A percentile compares a stretch with the other conserved stretches of the same genome.
Evolutionary conservation across 30 jellyfish, hydroid and myxozoan species (phyloP).

Genomic region (Aurelia sp.): DNA sequence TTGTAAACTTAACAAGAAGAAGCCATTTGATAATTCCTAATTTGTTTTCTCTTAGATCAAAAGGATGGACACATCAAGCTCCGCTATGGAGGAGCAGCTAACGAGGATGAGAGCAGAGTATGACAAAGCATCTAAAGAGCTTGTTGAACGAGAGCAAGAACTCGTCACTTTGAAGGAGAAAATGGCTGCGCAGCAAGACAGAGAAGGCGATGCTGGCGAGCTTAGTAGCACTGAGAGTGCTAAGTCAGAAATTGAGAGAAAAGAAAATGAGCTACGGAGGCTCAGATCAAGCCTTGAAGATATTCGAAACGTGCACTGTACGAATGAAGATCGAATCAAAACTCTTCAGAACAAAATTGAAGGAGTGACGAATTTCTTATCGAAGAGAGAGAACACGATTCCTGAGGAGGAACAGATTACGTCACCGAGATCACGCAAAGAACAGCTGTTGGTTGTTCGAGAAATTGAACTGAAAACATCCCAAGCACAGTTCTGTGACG

Average conservation of each 20-base stretch:
- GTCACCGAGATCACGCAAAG: slow-evolving; percentile 15
- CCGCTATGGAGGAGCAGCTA: slow-evolving; percentile 50
- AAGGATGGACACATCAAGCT: slow-evolving; percentile 46
- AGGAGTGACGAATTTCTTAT: slow-evolving; percentile 65
- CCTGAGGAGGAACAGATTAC: slow-evolving; percentile 27
- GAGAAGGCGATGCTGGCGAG: slow-evolving; percentile 75
- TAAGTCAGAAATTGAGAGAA: slow-evolving; percentile 48
- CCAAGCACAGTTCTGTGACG: slow-evolving; percentile 68
- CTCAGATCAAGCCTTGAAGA: slow-evolving; percentile 70
- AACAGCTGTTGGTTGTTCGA: slow-evolving; percentile 70
- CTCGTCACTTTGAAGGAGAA: slow-evolving; percentile 33
- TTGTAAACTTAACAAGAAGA: no score
- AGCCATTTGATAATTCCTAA: not conserved
- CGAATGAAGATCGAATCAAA: slow-evolving; percentile 64
- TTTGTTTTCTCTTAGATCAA: slow-evolving; percentile 21
- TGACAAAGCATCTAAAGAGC: slow-evolving; percentile 27
- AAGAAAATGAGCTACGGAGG: slow-evolving; percentile 48
- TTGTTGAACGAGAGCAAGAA: slow-evolving; percentile 53
- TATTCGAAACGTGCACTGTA: slow-evolving; percentile 66
- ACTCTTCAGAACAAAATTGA: slow-evolving; percentile 71
- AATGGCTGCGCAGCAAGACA: slow-evolving; percentile 46
- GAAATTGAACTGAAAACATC: slow-evolving; percentile 77
- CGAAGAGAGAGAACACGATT: slow-evolving; percentile 28
- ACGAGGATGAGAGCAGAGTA: slow-evolving; percentile 61
- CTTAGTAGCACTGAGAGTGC: slow-evolving; percentile 64